A percentile compares a stretch with the other conserved stretches of the same genome.
Conservation (phyloP, 2,888 invertebrate genomes). For the Cheilosia variabilis region DNA sequence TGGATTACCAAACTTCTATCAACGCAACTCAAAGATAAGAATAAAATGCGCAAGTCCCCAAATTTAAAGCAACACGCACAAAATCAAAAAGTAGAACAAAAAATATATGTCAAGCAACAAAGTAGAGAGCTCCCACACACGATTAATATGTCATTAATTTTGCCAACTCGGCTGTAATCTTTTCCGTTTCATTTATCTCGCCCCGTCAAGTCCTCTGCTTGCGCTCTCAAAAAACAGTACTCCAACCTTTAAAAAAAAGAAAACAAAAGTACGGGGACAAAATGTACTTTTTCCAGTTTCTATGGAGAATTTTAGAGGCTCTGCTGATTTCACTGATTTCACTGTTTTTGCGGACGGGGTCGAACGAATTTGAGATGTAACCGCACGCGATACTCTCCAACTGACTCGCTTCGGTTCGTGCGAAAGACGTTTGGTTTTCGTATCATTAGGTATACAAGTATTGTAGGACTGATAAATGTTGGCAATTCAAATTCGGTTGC, state of each 20-base stretch:
- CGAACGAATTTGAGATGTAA: constrained; percentile 43
- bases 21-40: too few relatives aligned
- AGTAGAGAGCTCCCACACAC: constrained; percentile 20
- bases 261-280: too few relatives aligned
- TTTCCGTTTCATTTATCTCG: constrained; percentile 24
- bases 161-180: constrained; percentile 6
- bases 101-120: constrained; percentile 11
- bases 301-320: constrained; percentile 15
- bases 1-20: too few relatives aligned
- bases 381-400: constrained; percentile 34
- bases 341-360: too few relatives aligned
- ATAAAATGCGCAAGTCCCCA: too few relatives aligned
- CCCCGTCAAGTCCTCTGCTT: background rate
- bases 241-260: background rate
- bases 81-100: background rate
- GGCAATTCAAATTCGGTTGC: constrained; percentile 42
- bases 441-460: constrained; percentile 39
- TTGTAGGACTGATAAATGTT: constrained; percentile 36
- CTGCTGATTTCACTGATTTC: background rate
- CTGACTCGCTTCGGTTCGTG: constrained; percentile 30
- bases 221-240: too few relatives aligned
- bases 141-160: constrained; percentile 38
- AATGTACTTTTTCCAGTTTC: background rate
- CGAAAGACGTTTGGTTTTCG: constrained; percentile 47
- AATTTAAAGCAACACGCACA: background rate